Evolutionary conservation across 2,888 invertebrate genomes (phyloP).

Genomic region (Zygothrica quintamaculata): DNA sequence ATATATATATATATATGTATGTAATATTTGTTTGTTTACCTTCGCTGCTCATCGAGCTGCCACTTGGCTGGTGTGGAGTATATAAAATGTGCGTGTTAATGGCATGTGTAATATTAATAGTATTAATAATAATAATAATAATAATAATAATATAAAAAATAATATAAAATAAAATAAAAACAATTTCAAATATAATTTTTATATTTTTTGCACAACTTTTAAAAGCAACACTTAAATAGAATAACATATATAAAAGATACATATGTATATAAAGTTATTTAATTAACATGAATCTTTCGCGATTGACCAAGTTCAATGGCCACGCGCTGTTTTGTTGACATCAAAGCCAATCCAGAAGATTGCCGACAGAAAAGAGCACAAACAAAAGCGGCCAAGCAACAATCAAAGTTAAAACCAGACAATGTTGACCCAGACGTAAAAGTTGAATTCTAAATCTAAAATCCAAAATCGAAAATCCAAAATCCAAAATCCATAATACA

Average conservation of each 20-base stretch:
- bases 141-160: neutral
- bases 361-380: slow-evolving; percentile 59
- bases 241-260: too few species aligned
- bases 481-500: neutral
- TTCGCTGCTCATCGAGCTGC: slow-evolving; percentile 61
- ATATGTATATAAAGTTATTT: slow-evolving; percentile 16
- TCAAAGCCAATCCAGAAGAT: slow-evolving; percentile 57
- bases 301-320: slow-evolving; percentile 64
- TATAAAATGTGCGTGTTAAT: slow-evolving; percentile 56
- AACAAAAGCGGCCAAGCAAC: slow-evolving; percentile 24
- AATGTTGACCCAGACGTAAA: neutral
- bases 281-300: slow-evolving; percentile 39
- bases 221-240: neutral
- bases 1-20: slow-evolving; percentile 44
- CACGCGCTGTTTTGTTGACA: slow-evolving; percentile 64
- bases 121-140: slow-evolving; percentile 47
- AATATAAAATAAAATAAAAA: neutral
- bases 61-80: slow-evolving; percentile 49
- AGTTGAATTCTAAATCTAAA: neutral
- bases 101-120: slow-evolving; percentile 59
- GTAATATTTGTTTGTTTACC: slow-evolving; percentile 67
- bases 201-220: neutral
- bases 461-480: slow-evolving; percentile 1
- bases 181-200: neutral
- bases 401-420: neutral